Evolutionary conservation across 2,888 invertebrate species (phyloP), one percentile per base, ranked within the genome.

Genomic region (Eilema sororculum): DNA sequence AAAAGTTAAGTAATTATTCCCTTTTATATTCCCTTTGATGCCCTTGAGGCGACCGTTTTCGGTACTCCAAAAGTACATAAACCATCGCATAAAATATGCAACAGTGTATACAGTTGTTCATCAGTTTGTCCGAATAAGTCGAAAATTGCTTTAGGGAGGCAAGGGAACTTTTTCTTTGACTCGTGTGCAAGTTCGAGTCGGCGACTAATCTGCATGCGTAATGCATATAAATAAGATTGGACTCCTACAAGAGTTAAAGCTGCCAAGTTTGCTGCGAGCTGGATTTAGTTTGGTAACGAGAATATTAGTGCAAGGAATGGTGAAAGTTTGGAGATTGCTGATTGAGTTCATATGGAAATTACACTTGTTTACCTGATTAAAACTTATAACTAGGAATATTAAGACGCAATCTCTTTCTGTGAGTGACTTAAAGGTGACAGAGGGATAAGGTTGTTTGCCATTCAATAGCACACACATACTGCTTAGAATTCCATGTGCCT

Each of bases 131-230:
- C 76, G 78, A 75, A 73, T 69, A 89, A 90, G 83, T 90, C 87
- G 84, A 81, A 87, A 87, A 89, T 89, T 86, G 87, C 85, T 87
- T 89, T 84, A 80, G 82, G 81, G 79, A 81, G 75, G 76, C 22
- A 28, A 72, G 72, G 75, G 72, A 86, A 89, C 84, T 90, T 90
- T 90, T 91, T 90, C 88, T 89, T 89, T 87, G 88, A 87, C 76
- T 89, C 83, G 85, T 82, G 76, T 82, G 77, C 77, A 68, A 68
- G 67, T 65, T 30, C 37, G 80, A 88, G 88, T 89, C 88, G 72
- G 71, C 76, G 89, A 89, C 89, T 91, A 91, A 92, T 92, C 89
- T 92, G 87, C 90, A 91, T 92, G 84, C 84, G 90, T 91, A 91
- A 91, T 91, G 89, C 87, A 85, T 85, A 90, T 87, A 89, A 89